phyloP scores from a whole-genome alignment of 2,888 invertebrate species.

The Cataglyphis livida region DNA sequence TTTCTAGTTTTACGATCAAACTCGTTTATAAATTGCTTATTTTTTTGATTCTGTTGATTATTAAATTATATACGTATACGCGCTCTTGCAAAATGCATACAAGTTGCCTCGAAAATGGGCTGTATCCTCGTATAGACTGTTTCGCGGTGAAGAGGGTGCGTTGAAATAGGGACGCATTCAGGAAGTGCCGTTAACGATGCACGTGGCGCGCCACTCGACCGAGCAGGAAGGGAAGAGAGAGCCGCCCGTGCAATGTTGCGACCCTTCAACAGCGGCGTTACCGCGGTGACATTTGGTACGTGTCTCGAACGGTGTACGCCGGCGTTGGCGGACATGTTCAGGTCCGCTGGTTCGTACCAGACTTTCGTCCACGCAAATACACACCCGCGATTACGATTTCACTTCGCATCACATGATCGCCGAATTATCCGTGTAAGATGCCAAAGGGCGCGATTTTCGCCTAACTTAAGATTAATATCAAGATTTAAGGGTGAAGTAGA shows the following conservation, averaged over 20 bases:
- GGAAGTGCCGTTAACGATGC: conserved; percentile 70
- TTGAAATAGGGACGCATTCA: conserved; percentile 46
- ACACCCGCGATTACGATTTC: conserved; percentile 32
- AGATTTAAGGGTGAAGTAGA: conserved; percentile 25
- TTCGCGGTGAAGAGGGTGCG: conserved; percentile 28
- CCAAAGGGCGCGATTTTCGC: conserved; percentile 14
- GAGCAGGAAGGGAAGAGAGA: conserved; percentile 24
- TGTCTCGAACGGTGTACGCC: conserved; percentile 70
- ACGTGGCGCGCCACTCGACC: conserved; percentile 68
- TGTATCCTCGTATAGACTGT: conserved; percentile 17
- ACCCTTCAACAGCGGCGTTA: conserved; percentile 68
- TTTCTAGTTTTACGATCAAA: not conserved
- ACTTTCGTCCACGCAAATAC: conserved; percentile 40
- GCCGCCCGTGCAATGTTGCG: conserved; percentile 67
- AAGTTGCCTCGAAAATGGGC: conserved; percentile 3
- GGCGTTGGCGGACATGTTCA: conserved; percentile 71
- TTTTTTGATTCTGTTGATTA: not conserved
- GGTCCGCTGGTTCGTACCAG: conserved; percentile 48
- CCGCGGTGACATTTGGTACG: conserved; percentile 75
- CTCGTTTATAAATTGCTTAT: not conserved
- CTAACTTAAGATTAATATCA: conserved; percentile 17
- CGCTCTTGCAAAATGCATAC: not conserved
- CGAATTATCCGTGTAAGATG: conserved; percentile 29
- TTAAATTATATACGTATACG: not conserved
- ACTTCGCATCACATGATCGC: conserved; percentile 5